These are phyloP conservation scores for Ommatoiulus sabulosus DNA, from an alignment of 2,888 invertebrate species.

Conservation along the genomic window DNA sequence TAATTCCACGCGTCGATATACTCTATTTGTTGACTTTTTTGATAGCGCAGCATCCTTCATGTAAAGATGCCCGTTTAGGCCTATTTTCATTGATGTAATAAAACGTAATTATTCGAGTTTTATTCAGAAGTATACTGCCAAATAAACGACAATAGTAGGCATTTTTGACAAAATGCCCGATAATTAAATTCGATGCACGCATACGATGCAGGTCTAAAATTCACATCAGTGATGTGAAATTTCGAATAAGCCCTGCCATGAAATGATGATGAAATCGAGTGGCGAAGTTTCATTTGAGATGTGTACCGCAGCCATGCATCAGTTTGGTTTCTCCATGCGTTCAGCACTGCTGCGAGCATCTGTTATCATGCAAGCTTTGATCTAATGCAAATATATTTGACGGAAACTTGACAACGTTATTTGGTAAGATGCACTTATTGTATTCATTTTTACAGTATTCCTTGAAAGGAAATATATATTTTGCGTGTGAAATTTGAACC, in stretches of 20 bases:
- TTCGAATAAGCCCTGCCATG: slow-evolving; percentile 2
- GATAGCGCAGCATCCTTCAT: too few relatives aligned
- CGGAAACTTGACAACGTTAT: background rate
- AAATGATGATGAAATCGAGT: background rate
- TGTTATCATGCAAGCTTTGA: background rate
- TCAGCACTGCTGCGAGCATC: background rate
- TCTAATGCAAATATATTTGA: background rate
- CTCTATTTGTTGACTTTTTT: too few relatives aligned
- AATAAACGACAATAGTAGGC: background rate
- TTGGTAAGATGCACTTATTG: background rate
- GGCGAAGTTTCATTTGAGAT: background rate
- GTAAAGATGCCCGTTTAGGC: too few relatives aligned
- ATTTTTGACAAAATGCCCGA: background rate
- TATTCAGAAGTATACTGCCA: background rate
- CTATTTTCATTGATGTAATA: background rate
- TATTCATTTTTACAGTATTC: background rate
- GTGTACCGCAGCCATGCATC: too few relatives aligned
- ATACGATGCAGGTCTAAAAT: too few relatives aligned
- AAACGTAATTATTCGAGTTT: background rate
- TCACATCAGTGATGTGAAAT: background rate
- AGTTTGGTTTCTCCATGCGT: background rate
- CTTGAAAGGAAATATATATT: background rate
- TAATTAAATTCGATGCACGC: too few relatives aligned
- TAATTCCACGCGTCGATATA: too few relatives aligned
- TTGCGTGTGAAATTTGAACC: background rate